Evolutionary conservation across 2,113 vertebrate species (phyloP).

Genomic region (Peromyscus polionotus): DNA sequence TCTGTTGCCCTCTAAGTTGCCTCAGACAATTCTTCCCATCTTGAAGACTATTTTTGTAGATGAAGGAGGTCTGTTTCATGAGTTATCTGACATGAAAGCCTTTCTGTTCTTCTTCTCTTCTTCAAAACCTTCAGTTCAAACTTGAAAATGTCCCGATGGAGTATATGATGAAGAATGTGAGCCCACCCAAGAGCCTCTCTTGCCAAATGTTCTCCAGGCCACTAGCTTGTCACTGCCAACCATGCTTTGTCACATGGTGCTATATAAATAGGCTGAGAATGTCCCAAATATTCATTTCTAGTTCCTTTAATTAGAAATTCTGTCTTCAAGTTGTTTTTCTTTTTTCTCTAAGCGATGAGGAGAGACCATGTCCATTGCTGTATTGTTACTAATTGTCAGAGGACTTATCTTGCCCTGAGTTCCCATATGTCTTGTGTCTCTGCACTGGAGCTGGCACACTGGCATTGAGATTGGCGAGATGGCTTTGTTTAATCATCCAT

Average conservation of each 20-base stretch:
- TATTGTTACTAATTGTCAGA: neutral
- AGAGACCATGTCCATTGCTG: neutral
- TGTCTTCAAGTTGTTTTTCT: neutral
- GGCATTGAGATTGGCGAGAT: neutral
- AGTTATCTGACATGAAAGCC: neutral
- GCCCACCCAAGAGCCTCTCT: neutral
- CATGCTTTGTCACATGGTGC: too few species aligned
- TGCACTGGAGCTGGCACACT: neutral
- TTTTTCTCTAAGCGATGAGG: neutral
- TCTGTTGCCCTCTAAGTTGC: neutral
- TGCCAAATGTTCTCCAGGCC: neutral
- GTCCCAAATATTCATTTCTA: neutral
- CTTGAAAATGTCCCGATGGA: neutral
- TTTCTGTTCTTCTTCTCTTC: neutral
- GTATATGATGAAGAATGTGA: neutral
- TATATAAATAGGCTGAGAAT: neutral
- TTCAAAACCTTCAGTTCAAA: neutral
- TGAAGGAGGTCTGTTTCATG: neutral
- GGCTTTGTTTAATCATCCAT: neutral
- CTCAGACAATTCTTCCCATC: too few species aligned
- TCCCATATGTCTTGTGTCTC: neutral
- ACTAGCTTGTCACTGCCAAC: neutral
- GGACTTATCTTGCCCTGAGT: neutral
- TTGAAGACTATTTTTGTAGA: neutral
- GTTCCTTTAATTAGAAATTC: neutral